phyloP scores from a whole-genome alignment of 2,888 invertebrate species.

The Brenthis daphne region DNA sequence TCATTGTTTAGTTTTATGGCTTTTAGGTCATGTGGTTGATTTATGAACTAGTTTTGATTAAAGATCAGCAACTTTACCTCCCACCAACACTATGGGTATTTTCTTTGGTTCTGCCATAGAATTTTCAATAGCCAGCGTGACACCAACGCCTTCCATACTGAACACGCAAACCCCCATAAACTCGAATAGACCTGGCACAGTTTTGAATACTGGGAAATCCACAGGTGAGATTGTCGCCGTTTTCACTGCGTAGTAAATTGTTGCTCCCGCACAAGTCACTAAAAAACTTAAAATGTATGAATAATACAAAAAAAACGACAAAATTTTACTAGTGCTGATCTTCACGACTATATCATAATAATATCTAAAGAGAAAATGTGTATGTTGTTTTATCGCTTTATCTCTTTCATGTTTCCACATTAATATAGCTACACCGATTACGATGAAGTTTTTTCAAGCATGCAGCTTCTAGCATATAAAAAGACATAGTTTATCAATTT shows the following conservation, averaged over 20 bases:
- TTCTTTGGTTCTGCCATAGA: slow-evolving; percentile 54
- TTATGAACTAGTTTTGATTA: background rate
- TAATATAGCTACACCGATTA: too few species aligned
- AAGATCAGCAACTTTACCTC: slow-evolving; percentile 42
- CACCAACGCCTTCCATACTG: slow-evolving; percentile 68
- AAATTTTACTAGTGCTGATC: too few species aligned
- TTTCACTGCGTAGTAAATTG: slow-evolving; percentile 49
- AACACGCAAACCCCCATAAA: slow-evolving; percentile 79
- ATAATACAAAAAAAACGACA: too few species aligned
- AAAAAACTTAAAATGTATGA: slow-evolving; percentile 21
- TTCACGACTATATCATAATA: too few species aligned
- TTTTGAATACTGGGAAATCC: slow-evolving; percentile 45
- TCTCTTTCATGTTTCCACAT: too few species aligned
- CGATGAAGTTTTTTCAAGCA: too few species aligned
- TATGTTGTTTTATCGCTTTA: too few species aligned
- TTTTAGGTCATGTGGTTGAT: too few species aligned
- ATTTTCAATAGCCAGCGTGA: slow-evolving; percentile 57
- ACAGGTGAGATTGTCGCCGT: slow-evolving; percentile 10
- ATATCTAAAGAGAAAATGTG: too few species aligned
- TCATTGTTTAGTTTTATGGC: too few species aligned
- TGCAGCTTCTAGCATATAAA: too few species aligned
- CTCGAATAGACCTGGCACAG: slow-evolving; percentile 47
- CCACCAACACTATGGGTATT: slow-evolving; percentile 48
- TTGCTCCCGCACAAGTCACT: slow-evolving; percentile 49
- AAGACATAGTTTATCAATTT: too few species aligned